Evolutionary conservation across 1,140 invertebrate genomes (phyloP).

Genomic region (Cyphomyrmex costatus): DNA sequence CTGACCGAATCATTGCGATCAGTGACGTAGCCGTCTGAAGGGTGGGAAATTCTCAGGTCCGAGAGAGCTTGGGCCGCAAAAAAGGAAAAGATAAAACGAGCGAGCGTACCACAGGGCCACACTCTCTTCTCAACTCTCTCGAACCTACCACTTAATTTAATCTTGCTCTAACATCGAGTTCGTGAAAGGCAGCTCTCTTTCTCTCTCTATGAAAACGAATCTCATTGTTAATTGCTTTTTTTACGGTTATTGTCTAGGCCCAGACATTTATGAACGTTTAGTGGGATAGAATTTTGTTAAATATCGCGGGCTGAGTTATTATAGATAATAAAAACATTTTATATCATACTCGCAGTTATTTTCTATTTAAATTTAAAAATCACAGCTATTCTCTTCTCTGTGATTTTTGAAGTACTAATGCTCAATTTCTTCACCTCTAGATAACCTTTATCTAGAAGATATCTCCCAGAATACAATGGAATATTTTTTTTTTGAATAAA

Average conservation of each 20-base stretch:
- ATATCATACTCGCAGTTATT: neutral
- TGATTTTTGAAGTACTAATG: neutral
- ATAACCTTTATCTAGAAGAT: no score
- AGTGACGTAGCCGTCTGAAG: constrained; percentile 52
- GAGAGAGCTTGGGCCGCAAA: neutral
- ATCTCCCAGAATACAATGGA: no score
- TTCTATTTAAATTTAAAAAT: neutral
- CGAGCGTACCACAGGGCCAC: constrained; percentile 14
- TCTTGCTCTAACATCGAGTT: constrained; percentile 48
- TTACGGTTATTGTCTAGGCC: neutral
- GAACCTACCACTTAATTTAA: constrained; percentile 64
- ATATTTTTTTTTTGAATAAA: no score
- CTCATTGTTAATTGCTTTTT: constrained; percentile 26
- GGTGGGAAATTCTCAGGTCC: constrained; percentile 39
- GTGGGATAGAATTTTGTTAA: neutral
- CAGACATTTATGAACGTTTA: constrained; percentile 33
- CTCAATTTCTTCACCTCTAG: no score
- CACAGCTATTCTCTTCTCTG: neutral
- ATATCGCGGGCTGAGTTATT: neutral
- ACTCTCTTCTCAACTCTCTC: constrained; percentile 46
- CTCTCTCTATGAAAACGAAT: constrained; percentile 10
- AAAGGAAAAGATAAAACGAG: constrained; percentile 38
- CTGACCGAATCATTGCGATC: constrained; percentile 58
- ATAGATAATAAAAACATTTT: neutral
- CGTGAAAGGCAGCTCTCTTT: constrained; percentile 40